Base-by-base conservation (phyloP, 2,113 vertebrate genomes). In the Aythya baeri region DNA sequence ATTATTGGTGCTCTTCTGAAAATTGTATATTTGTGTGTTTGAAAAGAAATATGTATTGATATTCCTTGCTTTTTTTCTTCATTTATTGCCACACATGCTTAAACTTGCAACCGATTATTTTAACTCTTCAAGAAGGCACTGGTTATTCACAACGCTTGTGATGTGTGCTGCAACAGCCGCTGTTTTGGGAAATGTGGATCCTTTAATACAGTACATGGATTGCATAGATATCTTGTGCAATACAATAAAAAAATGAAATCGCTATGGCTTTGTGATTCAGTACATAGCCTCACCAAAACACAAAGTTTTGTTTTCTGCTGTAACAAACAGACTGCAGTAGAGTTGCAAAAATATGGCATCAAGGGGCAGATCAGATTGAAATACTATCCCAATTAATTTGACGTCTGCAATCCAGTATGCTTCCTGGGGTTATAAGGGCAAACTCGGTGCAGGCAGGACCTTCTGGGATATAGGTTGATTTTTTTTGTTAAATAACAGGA, bases 191-290 rank as follows among this genome's bases (percentile, higher is more conserved):
- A 97, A 94, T 86, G 73, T 96, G 96, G 95, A 92, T 96, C 89
- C 95, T 96, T 97, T 86, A 93, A 80, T 93, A 83, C 94, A 96
- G 77, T 96, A 96, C 94, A 76, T 97, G 75, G 89, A 96, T 97
- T 98, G 92, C 97, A 85, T 97, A 97, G 97, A 95, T 97, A 97
- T 43, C 91, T 97, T 96, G 97, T 98, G 92, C 98, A 98, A 97
- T 97, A 97, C 93, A 98, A 98, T 98, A 98, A 98, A 98, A 91
- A 92, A 72, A 96, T 97, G 65, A 96, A 97, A 91, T 89, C 79
- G 86, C 71, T 57, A 12, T 91, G 96, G 78, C 88, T 96, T 77
- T 95, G 92, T 96, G 85, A 79, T 81, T 97, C 62, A 94, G 86
- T 97, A 70, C 55, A n/a, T 54, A 50, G 25, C 58, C 78, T 81